Base-by-base conservation (phyloP, 1,140 invertebrate genomes). In the Dendrolimus kikuchii region DNA sequence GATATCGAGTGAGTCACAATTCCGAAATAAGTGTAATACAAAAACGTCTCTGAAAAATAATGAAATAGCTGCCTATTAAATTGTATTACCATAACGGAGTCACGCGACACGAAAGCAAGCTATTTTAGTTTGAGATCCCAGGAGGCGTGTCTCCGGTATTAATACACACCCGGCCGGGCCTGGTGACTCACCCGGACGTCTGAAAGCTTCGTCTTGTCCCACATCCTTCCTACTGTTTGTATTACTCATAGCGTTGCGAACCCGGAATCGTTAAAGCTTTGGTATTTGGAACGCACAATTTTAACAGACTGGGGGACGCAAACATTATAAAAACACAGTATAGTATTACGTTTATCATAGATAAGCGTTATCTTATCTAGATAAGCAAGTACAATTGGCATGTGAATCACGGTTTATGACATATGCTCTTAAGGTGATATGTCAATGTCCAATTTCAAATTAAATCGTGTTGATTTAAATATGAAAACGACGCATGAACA, bases 91-190 rank as follows among this genome's bases (percentile, higher is more conserved):
- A 59, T 61, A 62, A 51, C 52, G 53, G 45, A 71, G 77, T 76
- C 77, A 80, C 72, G 77, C 75, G 78, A 81, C 72, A 77, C 77
- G 73, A 71, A 59, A 60, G 49, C 66, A 66, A 55, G 71, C 74
- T 82, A 82, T 82, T 84, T 82, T 76, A 68, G 78, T 62, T 66
- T 65, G 74, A 67, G 66, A 66, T 67, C 74, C 77, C 74, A 76
- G 77, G 72, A 84, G 81, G 81, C 78, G 78, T 84, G 81, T 81
- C 81, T 79, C 75, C 72, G 76, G 68, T 81, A 81, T 84, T 76
- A 74, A 84, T 81, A 84, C 72, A 69, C 66, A 23, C 23, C 23
- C 66, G 46, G 59, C 65, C 63, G 64, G 55, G 67, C 66, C 67
- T 46, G 55, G 60, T 84, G 81, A 84, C 54, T 82, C 81, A 84